phyloP scores from a whole-genome alignment of 1,140 invertebrate genomes.

The Metaphire vulgaris region DNA sequence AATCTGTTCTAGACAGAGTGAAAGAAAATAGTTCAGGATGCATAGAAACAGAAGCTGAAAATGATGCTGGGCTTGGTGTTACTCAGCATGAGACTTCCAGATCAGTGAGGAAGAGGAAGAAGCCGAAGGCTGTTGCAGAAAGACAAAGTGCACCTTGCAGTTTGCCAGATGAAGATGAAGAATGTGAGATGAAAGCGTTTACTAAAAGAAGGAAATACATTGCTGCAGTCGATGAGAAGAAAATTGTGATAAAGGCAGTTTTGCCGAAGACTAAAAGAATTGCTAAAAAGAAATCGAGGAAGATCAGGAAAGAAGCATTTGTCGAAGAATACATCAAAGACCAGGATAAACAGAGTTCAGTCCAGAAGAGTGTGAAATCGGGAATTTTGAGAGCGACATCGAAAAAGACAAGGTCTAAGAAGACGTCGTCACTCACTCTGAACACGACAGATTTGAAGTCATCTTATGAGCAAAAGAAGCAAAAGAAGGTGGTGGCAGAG shows the following conservation, averaged over 20 bases:
- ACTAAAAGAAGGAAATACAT: neutral
- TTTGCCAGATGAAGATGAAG: too few species aligned
- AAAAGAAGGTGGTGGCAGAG: neutral
- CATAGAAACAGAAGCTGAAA: too few species aligned
- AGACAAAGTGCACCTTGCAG: too few species aligned
- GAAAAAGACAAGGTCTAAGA: neutral
- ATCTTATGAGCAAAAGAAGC: neutral
- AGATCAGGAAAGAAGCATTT: neutral
- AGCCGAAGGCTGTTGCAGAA: neutral
- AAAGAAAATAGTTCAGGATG: too few species aligned
- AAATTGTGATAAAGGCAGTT: neutral
- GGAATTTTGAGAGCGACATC: neutral
- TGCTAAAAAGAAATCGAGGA: neutral
- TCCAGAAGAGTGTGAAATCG: neutral
- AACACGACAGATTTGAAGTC: neutral
- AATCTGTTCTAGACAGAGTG: too few species aligned
- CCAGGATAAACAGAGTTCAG: neutral
- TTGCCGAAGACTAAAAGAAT: neutral
- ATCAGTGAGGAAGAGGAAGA: neutral
- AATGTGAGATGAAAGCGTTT: neutral
- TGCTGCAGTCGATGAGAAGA: neutral
- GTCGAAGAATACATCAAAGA: neutral
- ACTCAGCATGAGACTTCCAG: too few species aligned
- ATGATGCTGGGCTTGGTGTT: too few species aligned
- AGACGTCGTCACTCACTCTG: neutral